These are phyloP conservation scores for Callospermophilus lateralis DNA, from an alignment of 2,113 vertebrate species.

Conservation along the genomic window DNA sequence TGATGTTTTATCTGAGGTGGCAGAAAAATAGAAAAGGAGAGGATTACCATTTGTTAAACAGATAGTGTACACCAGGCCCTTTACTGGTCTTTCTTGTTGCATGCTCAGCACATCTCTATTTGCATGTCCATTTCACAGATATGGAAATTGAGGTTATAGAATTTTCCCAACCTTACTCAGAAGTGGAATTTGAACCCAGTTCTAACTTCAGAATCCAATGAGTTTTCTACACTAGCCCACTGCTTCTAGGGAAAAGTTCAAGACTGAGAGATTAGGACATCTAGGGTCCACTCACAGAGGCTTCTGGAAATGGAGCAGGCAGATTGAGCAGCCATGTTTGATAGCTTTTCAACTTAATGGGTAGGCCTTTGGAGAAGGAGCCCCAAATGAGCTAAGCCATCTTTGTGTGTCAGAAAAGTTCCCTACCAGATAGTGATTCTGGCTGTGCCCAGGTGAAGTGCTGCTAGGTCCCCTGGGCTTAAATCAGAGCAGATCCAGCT, in stretches of 20 bases:
- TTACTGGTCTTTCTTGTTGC: not conserved
- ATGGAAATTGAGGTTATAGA: not conserved
- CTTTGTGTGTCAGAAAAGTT: slow-evolving; percentile 93
- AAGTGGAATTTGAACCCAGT: slow-evolving; percentile 42
- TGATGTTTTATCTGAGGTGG: not conserved
- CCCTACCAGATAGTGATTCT: slow-evolving; percentile 95
- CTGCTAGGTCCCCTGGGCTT: slow-evolving; percentile 95
- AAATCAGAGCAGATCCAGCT: slow-evolving; percentile 95
- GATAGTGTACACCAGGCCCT: not conserved
- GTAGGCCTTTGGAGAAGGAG: slow-evolving; percentile 92
- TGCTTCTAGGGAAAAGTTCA: slow-evolving; percentile 14
- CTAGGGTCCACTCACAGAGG: not conserved
- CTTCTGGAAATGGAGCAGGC: not conserved
- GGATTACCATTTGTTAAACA: not conserved
- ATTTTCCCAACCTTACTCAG: not conserved
- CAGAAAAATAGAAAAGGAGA: not conserved
- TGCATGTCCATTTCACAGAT: not conserved
- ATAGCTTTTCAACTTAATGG: slow-evolving; percentile 83
- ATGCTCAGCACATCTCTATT: not conserved
- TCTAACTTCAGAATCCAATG: not conserved
- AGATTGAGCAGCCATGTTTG: slow-evolving; percentile 81
- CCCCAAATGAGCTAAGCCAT: slow-evolving; percentile 92
- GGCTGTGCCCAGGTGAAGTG: slow-evolving; percentile 96
- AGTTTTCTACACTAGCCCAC: not conserved
- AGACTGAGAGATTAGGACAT: not conserved